Evolutionary conservation across 2,113 vertebrate species (phyloP), one percentile per base, ranked within the genome.

Genomic region (Zootoca vivipara): DNA sequence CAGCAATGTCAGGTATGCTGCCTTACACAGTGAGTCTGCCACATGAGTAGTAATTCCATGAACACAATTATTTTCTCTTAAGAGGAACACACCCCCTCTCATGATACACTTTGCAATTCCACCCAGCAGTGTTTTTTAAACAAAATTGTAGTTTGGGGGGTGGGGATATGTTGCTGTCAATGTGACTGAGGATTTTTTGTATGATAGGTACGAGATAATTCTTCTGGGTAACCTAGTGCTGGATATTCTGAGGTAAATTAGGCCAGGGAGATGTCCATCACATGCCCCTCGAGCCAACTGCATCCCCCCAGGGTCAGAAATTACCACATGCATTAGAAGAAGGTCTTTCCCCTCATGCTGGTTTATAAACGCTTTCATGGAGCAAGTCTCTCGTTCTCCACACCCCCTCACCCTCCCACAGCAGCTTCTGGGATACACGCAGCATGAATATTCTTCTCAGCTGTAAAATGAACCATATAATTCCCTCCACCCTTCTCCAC

Each of bases 361-460:
- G 40, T 86, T 85, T 80, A 85, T 72, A 89, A 85, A 85, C 33
- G 28, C 35, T 82, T 78, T 83, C 22, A 24, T 40, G n/a, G 4
- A 26, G 35, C 30, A 40, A 40, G 46, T 42, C 40, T 35, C 72
- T 67, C 7, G 18, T 70, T 33, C 3, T 82, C 64, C 64, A 52
- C 64, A 78, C 28, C 80, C 69, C 72, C 40, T 82, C 70, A 5
- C 42, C 33, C 62, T 85, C 46, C 73, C 8, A 64, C 40, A 65
- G 56, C 38, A 67, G 58, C 46, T 78, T 88, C 40, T 78, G 72
- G 74, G 62, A 77, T 67, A 78, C 73, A 56, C 26, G 5, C 62
- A 56, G 46, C 85, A 78, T 78, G 85, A 77, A 90, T 35, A 70
- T 70, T 62, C 35, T 22, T 69, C 73, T 83, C 73, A 40, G 12